phyloP scores from a whole-genome alignment of 2,797 vertebrate genomes.

The Hapalemur alaotrensis region DNA sequence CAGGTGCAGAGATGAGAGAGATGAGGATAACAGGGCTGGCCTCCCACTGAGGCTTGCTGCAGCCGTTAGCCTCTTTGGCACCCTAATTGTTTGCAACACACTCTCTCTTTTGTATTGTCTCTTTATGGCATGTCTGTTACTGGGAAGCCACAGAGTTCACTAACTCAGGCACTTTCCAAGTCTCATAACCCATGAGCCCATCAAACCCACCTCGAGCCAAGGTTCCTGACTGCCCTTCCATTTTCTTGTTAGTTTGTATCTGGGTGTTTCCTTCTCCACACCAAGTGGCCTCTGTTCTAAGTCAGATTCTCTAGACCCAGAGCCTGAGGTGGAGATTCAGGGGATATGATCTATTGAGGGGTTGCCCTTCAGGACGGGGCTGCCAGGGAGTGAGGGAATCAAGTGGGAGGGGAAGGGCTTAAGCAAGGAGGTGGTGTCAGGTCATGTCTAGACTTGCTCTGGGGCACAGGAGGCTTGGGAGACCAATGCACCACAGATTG shows the following conservation, averaged over 20 bases:
- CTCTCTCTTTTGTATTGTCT: background rate
- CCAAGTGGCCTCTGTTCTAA: background rate
- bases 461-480: background rate
- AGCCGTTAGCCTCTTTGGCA: background rate
- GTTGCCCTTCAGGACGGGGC: background rate
- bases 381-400: background rate
- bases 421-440: background rate
- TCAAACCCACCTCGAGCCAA: background rate
- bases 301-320: background rate
- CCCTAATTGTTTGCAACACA: background rate
- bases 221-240: background rate
- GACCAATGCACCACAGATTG: background rate
- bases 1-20: background rate
- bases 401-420: background rate
- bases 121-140: background rate
- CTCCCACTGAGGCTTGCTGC: background rate
- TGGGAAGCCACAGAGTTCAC: background rate
- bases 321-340: background rate
- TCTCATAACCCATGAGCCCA: background rate
- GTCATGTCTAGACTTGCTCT: background rate
- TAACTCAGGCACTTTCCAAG: background rate
- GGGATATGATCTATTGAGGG: background rate
- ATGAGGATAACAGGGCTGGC: rapidly evolving
- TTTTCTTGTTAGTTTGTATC: background rate
- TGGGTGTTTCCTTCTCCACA: background rate